Evolutionary conservation across 1,140 invertebrate genomes (phyloP).

Genomic region (Copidosoma floridanum): DNA sequence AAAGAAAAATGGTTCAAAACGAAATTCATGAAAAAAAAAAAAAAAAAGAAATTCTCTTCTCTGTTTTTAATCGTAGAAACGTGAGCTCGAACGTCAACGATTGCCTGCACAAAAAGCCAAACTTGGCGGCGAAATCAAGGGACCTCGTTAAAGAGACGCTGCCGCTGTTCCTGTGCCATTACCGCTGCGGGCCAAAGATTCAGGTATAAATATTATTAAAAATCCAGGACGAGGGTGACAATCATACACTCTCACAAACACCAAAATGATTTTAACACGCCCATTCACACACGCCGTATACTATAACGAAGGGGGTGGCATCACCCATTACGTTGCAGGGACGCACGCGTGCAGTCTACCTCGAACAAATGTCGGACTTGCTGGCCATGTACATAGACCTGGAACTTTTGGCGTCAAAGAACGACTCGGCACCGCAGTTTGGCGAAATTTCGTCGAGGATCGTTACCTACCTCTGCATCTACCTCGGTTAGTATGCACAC

Average conservation of each 20-base stretch:
- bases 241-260: no score
- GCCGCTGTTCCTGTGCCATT: slow-evolving; percentile 52
- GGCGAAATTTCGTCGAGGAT: slow-evolving; percentile 51
- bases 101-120: slow-evolving; percentile 50
- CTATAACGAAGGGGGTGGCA: no score
- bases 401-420: slow-evolving; percentile 49
- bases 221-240: no score
- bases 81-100: slow-evolving; percentile 45
- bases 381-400: slow-evolving; percentile 55
- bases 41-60: no score
- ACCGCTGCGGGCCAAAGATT: slow-evolving; percentile 44
- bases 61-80: slow-evolving; percentile 50
- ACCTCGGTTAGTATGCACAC: slow-evolving; percentile 53
- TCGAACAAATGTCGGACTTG: slow-evolving; percentile 55
- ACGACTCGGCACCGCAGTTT: slow-evolving; percentile 43
- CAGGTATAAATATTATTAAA: slow-evolving; percentile 50
- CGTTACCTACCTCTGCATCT: slow-evolving; percentile 51
- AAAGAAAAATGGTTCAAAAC: neutral
- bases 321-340: no score
- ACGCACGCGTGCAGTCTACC: slow-evolving; percentile 45
- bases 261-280: no score
- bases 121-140: slow-evolving; percentile 50
- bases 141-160: slow-evolving; percentile 52
- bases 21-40: neutral
- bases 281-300: no score